Evolutionary conservation across 1,140 invertebrate species (phyloP), one percentile per base, ranked within the genome.

Genomic region (Sarcophaga peregrina): DNA sequence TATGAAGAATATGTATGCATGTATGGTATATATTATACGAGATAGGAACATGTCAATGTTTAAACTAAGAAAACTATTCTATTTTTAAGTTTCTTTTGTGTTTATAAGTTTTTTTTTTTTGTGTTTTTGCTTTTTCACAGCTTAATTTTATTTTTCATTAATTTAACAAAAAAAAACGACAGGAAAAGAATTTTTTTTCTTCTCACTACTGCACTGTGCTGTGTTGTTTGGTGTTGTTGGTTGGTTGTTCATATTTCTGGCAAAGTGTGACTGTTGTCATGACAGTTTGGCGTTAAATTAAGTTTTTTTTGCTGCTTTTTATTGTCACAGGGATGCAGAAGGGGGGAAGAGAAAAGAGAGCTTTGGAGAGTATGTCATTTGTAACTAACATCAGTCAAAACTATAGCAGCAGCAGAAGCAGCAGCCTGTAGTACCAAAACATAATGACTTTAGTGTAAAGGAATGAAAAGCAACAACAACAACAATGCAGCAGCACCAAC

Each of bases 271-370:
- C 46, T 78, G 75, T 78, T 50, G 75, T 50, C 75, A 78, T 78
- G 75, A 78, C 75, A 78, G 48, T 50, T 78, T 78, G 75, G 75
- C 75, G 48, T 78, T 78, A 78, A 78, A 78, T 78, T 78, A 78
- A 78, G 75, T 78, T 78, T 78, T 17, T 48, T 8, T 25, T 68
- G 17, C 9, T 68, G 7, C 20, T 20, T 68, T 68, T 8, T 20
- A 8, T 20, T 68, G 7, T 9, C 20, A n/a, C 17, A 8, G 25
- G 25, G 25, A 1, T 37, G 25, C 4, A 37, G 25, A 37, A 37
- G 25, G 4, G 25, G 4, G 25, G 4, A 2, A 4, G 1, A 37
- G 25, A 37, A n/a, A n/a, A 37, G 25, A 37, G 25, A 37, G 25
- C 25, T 37, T 37, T 37, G 25, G 20, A 62, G 15, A 15, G 58